phyloP scores from a whole-genome alignment of 2,888 invertebrate genomes.

The Platerodrilus igneus region DNA sequence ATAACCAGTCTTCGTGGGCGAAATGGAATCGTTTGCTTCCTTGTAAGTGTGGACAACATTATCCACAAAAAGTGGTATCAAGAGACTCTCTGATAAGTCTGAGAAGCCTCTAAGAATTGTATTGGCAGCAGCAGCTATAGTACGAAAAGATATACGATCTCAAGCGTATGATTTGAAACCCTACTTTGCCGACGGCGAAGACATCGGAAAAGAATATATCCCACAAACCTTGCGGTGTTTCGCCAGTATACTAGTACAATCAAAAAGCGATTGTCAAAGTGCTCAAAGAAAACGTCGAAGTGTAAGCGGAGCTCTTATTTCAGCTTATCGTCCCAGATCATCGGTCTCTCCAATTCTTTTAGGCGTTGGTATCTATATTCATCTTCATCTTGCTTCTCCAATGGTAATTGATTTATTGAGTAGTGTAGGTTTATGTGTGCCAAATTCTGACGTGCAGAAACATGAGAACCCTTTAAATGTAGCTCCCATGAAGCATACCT shows the following conservation, averaged over 20 bases:
- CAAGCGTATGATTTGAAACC: constrained; percentile 2
- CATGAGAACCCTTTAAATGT: constrained; percentile 4
- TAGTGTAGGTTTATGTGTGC: constrained; percentile 4
- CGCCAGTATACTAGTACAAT: constrained; percentile 5
- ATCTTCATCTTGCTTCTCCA: constrained; percentile 6
- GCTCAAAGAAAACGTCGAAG: constrained; percentile 6
- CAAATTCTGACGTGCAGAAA: constrained; percentile 5
- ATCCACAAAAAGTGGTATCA: constrained; percentile 5
- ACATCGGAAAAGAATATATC: constrained; percentile 5
- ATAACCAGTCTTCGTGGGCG: constrained; percentile 3
- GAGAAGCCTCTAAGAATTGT: constrained; percentile 6
- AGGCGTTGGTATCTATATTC: constrained; percentile 5
- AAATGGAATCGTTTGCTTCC: constrained; percentile 7
- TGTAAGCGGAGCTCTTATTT: constrained; percentile 6
- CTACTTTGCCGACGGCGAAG: constrained; percentile 4
- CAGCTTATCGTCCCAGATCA: constrained; percentile 7
- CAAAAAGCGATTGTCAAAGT: constrained; percentile 6
- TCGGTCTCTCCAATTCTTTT: constrained; percentile 6
- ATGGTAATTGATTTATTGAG: constrained; percentile 6
- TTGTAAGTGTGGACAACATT: constrained; percentile 6
- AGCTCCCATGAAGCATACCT: constrained; percentile 2
- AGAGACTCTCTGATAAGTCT: constrained; percentile 8
- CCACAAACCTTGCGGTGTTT: constrained; percentile 5
- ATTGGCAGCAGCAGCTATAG: constrained; percentile 8
- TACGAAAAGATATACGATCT: constrained; percentile 5